Percentiles rank a stretch among this genome's conserved stretches.
phyloP scores from a whole-genome alignment of 2,797 vertebrate species.

The Clarias platycephalus region DNA sequence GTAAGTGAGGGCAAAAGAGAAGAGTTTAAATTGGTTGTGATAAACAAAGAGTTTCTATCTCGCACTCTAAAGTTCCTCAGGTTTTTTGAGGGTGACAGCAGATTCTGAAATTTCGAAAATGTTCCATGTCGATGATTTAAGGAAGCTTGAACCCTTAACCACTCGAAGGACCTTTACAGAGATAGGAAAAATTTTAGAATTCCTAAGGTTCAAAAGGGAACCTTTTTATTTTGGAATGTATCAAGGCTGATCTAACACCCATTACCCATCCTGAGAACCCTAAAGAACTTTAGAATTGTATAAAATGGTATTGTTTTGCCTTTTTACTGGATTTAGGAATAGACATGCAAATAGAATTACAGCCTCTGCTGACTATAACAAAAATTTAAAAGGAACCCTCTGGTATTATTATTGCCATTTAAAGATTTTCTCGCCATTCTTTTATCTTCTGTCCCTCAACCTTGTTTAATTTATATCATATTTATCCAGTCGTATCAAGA shows the following conservation, averaged over 20 bases:
- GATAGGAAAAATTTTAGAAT: background rate
- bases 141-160: background rate
- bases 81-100: background rate
- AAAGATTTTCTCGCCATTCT: background rate
- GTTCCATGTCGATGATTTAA: background rate
- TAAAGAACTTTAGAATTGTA: background rate
- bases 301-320: too few relatives aligned
- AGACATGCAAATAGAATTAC: background rate
- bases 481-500: conserved; percentile 74
- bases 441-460: background rate
- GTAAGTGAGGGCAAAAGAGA: conserved; percentile 67
- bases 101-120: background rate
- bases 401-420: background rate
- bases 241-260: background rate
- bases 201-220: background rate
- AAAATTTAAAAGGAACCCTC: background rate
- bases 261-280: background rate
- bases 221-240: background rate
- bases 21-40: background rate
- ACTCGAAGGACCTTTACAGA: background rate
- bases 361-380: background rate
- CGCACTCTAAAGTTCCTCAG: background rate
- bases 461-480: background rate
- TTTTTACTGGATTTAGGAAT: background rate
- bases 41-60: background rate